Base-by-base conservation (phyloP, 2,797 vertebrate species). In the Sebastes steindachneri region DNA sequence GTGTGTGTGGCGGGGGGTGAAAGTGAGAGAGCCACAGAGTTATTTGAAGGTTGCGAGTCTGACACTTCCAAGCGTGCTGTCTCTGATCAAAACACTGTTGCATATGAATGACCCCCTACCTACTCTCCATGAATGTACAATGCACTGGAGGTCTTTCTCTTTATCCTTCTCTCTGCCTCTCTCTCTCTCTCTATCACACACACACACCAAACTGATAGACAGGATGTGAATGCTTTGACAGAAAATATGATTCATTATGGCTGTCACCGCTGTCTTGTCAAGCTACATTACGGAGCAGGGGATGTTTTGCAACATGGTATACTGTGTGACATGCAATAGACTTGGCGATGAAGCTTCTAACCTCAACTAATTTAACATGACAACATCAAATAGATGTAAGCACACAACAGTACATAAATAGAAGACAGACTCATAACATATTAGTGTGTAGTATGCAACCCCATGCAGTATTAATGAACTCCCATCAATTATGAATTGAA, bases 11-110 rank as follows among this genome's bases (percentile, higher is more conserved):
- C 2, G 60, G 26, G 25, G 33, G 28, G 76, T 59, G 62, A 73
- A 70, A 66, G 73, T 53, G 79, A 82, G 41, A 68, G 65, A 85
- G 84, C 23, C 51, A 68, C 35, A 14, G 41, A 90, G 84, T 80
- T 80, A 75, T 85, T 80, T 91, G 85, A 93, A 92, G 87, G 92
- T 90, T 93, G 92, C 19, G 78, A 75, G 83, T 84, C 70, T 87
- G 88, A 89, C 83, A 89, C 90, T 86, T 83, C 66, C 51, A 74
- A 76, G 80, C 67, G 55, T 83, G 83, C 81, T 25, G 66, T 77
- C 84, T 88, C 75, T 87, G 86, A 90, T 93, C 88, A 77, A 73
- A 88, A 84, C 83, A 79, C 72, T 62, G 83, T 75, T 92, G 88
- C 90, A 91, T 93, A 90, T 90, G 86, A 92, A 93, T 93, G 80